Conservation (phyloP, 2,797 vertebrate species). For the Geotrypetes seraphini region DNA sequence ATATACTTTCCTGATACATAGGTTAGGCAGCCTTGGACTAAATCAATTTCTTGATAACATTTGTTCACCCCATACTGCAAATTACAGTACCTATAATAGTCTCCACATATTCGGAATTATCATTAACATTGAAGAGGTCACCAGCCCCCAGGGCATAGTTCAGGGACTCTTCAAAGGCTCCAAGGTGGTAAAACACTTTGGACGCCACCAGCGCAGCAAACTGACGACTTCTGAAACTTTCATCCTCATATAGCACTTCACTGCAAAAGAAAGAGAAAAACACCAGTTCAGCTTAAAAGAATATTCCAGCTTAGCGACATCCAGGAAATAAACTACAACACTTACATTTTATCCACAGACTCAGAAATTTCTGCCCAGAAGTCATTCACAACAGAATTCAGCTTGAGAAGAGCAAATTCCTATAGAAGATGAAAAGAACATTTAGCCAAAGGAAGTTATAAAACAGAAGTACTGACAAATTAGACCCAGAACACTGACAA, state of each 20-base stretch:
- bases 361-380: conserved; percentile 99
- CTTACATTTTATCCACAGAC: conserved; percentile 99
- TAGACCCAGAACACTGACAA: too few species aligned
- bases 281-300: background rate
- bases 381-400: conserved; percentile 93
- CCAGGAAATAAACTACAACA: background rate
- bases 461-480: too few species aligned
- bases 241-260: conserved; percentile 95
- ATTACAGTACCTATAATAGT: conserved; percentile 98
- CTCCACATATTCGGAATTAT: conserved; percentile 96
- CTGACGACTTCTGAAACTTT: conserved; percentile 84
- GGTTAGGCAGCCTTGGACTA: too few species aligned
- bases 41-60: too few species aligned
- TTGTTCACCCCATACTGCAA: too few species aligned
- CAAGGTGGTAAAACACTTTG: conserved; percentile 97
- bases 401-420: conserved; percentile 96
- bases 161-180: conserved; percentile 94
- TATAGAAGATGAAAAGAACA: conserved; percentile 30
- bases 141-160: conserved; percentile 96
- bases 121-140: conserved; percentile 95
- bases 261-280: conserved; percentile 37
- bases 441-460: too few species aligned
- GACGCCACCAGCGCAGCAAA: conserved; percentile 96
- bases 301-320: background rate
- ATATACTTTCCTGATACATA: too few species aligned